A percentile compares a stretch with the other conserved stretches of the same genome.
Evolutionary conservation across 2,888 invertebrate species (phyloP).

Genomic region (Ametastegia equiseti): DNA sequence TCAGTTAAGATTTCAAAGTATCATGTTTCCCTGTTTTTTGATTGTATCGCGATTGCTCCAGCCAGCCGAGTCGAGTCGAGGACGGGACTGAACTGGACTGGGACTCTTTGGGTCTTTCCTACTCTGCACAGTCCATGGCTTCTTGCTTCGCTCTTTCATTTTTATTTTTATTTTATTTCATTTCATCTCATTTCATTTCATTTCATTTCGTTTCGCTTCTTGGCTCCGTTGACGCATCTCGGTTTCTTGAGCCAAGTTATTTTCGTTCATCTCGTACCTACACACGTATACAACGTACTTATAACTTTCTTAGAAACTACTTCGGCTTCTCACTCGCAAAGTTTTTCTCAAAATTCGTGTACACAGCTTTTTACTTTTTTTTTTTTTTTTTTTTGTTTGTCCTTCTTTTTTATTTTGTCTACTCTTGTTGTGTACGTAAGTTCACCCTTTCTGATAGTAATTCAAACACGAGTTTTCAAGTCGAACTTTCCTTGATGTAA

Average conservation of each 20-base stretch:
- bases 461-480: too few species aligned
- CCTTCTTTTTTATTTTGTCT: too few species aligned
- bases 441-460: too few species aligned
- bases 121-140: background rate
- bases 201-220: too few species aligned
- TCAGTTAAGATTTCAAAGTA: slow-evolving; percentile 68
- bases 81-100: too few species aligned
- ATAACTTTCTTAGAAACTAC: background rate
- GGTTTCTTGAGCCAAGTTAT: slow-evolving; percentile 16
- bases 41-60: slow-evolving; percentile 63
- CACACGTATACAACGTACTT: background rate
- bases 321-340: background rate
- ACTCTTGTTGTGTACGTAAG: too few species aligned
- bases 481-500: background rate
- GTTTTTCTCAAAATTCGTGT: too few species aligned
- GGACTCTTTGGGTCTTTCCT: too few species aligned
- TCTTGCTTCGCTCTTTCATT: too few species aligned
- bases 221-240: slow-evolving; percentile 17
- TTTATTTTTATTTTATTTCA: too few species aligned
- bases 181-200: too few species aligned
- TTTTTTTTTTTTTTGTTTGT: background rate
- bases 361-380: background rate
- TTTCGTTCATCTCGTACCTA: background rate
- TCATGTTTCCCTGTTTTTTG: slow-evolving; percentile 62
- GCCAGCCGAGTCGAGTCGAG: too few species aligned